These are phyloP conservation scores for Lemur catta DNA, from an alignment of 2,797 vertebrate species.

Conservation along the genomic window DNA sequence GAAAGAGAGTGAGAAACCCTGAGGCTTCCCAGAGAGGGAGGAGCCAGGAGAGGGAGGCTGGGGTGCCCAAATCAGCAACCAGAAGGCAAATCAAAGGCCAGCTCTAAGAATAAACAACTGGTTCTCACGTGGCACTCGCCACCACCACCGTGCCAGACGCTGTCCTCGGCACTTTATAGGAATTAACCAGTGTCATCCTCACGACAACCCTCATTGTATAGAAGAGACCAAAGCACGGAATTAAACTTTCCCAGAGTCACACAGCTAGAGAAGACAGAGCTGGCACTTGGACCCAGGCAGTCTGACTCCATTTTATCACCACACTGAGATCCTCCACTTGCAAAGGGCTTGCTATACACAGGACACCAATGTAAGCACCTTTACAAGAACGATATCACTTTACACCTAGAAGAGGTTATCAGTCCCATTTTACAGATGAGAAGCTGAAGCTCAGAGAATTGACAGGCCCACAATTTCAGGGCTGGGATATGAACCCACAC, in stretches of 20 bases:
- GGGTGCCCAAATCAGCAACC: too few relatives aligned
- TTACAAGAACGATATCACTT: too few relatives aligned
- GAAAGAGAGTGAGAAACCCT: background rate
- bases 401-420: background rate
- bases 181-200: background rate
- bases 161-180: background rate
- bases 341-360: background rate
- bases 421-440: background rate
- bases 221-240: background rate
- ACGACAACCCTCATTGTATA: background rate
- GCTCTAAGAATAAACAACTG: background rate
- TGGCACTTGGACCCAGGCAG: background rate
- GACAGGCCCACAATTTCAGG: background rate
- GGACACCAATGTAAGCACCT: too few relatives aligned
- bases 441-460: background rate
- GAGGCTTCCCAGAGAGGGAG: background rate
- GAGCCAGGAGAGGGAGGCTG: background rate
- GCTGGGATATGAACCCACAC: background rate
- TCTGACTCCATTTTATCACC: too few relatives aligned
- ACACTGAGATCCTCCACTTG: background rate
- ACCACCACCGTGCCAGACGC: too few relatives aligned
- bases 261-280: background rate
- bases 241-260: background rate
- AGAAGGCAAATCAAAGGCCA: background rate
- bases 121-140: background rate